These are phyloP conservation scores for Tarsius wallacei DNA, from an alignment of 2,797 vertebrate genomes.

Conservation along the genomic window DNA sequence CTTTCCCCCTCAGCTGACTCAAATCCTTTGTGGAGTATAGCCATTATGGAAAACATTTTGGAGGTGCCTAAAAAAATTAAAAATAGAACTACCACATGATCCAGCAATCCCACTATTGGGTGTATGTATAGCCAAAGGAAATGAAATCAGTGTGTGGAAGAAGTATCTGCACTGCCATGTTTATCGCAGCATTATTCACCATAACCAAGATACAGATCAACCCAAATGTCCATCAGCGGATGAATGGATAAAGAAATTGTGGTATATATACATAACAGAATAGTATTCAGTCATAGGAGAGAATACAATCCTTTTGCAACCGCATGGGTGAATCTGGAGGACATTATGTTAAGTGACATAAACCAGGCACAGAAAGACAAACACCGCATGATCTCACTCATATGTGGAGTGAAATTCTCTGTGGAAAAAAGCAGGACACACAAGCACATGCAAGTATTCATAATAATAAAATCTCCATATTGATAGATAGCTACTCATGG, in stretches of 20 bases:
- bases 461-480: background rate
- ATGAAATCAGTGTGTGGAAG: background rate
- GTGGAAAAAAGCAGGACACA: background rate
- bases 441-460: background rate
- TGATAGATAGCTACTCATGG: background rate
- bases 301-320: background rate
- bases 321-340: background rate
- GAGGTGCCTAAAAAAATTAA: background rate
- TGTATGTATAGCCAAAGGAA: background rate
- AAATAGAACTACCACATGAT: background rate
- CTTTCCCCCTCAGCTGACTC: constrained; percentile 6
- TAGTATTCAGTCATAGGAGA: background rate
- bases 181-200: background rate
- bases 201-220: background rate
- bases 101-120: background rate
- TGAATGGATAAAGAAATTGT: background rate
- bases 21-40: background rate
- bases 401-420: background rate
- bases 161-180: background rate
- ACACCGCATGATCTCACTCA: background rate
- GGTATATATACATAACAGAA: background rate
- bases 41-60: background rate
- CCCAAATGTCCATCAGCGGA: background rate
- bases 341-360: background rate
- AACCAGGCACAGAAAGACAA: background rate